Evolutionary conservation across 2,797 vertebrate genomes (phyloP).

Genomic region (Geotria australis): DNA sequence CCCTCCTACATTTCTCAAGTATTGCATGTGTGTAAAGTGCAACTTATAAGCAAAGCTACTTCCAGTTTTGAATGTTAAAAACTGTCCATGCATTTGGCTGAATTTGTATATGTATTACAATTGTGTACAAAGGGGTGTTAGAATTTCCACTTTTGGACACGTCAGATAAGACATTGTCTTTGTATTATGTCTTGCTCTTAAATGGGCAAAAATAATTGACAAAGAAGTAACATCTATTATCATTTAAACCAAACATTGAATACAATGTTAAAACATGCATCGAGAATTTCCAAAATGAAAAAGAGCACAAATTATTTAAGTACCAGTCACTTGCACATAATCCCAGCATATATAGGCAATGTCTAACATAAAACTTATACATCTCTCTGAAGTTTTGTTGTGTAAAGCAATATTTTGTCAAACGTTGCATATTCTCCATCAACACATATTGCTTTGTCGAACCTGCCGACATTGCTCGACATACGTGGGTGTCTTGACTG

Average conservation of each 20-base stretch:
- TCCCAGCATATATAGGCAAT: too few species aligned
- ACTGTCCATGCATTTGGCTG: neutral
- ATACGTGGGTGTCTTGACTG: conserved; percentile 1
- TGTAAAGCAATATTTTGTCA: neutral
- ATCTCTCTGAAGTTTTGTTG: neutral
- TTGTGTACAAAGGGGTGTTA: too few species aligned
- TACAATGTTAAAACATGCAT: neutral
- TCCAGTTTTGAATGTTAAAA: neutral
- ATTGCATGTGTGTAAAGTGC: too few species aligned
- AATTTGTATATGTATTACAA: neutral
- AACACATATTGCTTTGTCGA: neutral
- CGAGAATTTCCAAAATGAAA: too few species aligned
- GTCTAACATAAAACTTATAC: neutral
- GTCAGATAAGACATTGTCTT: neutral
- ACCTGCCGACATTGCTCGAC: neutral
- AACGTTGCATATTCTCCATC: neutral
- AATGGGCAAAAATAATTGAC: neutral
- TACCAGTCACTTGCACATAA: too few species aligned
- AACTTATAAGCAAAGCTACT: neutral
- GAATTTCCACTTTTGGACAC: too few species aligned
- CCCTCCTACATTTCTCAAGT: too few species aligned
- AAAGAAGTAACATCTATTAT: neutral
- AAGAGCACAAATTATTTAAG: too few species aligned
- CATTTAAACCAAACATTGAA: neutral
- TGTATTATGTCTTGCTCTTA: neutral